Percentiles rank a stretch among this genome's conserved stretches.
These are phyloP conservation scores for Borostomias antarcticus DNA, from an alignment of 2,797 vertebrate species.

Conservation along the genomic window DNA sequence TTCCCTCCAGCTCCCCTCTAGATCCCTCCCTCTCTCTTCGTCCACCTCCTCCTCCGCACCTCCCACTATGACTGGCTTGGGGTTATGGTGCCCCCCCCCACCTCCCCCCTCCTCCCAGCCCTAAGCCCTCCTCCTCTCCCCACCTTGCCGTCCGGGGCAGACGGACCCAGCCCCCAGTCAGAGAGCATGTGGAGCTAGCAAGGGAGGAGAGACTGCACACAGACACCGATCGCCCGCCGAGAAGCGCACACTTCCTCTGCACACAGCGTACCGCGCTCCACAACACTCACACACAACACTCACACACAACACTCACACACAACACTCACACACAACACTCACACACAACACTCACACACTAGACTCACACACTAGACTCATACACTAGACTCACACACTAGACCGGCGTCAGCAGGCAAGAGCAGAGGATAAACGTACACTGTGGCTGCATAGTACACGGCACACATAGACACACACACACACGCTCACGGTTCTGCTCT, in stretches of 20 bases:
- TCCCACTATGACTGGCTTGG: slow-evolving; percentile 8
- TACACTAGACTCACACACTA: slow-evolving; percentile 24
- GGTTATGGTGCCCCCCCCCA: slow-evolving; percentile 9
- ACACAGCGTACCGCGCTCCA: no score
- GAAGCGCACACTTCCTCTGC: no score
- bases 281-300: no score
- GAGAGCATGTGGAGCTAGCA: slow-evolving; percentile 45
- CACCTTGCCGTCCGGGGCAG: slow-evolving; percentile 12
- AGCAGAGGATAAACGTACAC: slow-evolving; percentile 11
- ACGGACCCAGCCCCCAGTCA: slow-evolving; percentile 8
- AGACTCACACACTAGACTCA: neutral
- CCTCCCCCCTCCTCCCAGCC: slow-evolving; percentile 1
- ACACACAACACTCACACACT: no score
- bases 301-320: no score
- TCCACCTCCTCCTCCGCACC: slow-evolving; percentile 14
- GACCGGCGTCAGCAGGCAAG: neutral
- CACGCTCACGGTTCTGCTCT: no score
- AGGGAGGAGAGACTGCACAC: slow-evolving; percentile 53
- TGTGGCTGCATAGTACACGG: neutral
- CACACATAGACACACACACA: no score
- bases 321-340: no score
- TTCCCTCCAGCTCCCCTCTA: neutral
- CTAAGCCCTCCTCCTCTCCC: slow-evolving; percentile 41
- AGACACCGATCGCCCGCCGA: slow-evolving; percentile 44
- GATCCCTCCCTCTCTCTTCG: slow-evolving; percentile 7